Evolutionary conservation across 2,888 invertebrate species (phyloP), one percentile per base, ranked within the genome.

Genomic region (Temnothorax unifasciatus): DNA sequence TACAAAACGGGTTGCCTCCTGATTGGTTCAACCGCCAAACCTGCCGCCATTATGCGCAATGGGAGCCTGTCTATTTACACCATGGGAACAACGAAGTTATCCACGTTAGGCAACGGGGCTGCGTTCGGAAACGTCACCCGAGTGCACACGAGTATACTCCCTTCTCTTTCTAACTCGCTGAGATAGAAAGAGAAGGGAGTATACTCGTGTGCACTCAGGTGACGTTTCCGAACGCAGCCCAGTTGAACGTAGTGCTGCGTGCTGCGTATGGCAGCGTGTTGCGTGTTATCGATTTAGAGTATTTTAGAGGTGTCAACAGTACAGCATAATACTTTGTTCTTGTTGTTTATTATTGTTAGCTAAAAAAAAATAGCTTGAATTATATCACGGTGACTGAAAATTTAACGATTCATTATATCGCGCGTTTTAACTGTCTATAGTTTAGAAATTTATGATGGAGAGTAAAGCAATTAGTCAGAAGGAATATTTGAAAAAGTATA

Each of bases 401-500:
- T 61, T 9, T 29, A 63, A 25, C 9, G n/a, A 64, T 0, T 54
- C 9, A 25, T 74, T 4, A 44, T 25, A 25, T 9, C 25, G 25
- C 18, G 13, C 0, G 25, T 76, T 41, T n/a, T 21, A 18, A 34
- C 9, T 44, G 5, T 8, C 54, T 41, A 6, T 25, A 52, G 18
- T 41, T 64, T 57, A 25, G 25, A 34, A 57, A 11, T 52, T 11
- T 13, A 13, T 5, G 4, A 92, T 92, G 92, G 91, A 90, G 21
- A 85, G 95, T 89, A 91, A 94, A 79, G 95, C 95, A 90, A 94
- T 97, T 84, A 96, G 96, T 93, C 97, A 98, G 93, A 98, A 97
- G 92, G 96, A 97, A 87, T 98, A 98, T 94, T 95, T 98, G 75
- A 97, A 97, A 94, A 97, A 97, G 93, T 98, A 98, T 94, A 95